Evolutionary conservation across 2,797 vertebrate genomes (phyloP).

Genomic region (Falco naumanni): DNA sequence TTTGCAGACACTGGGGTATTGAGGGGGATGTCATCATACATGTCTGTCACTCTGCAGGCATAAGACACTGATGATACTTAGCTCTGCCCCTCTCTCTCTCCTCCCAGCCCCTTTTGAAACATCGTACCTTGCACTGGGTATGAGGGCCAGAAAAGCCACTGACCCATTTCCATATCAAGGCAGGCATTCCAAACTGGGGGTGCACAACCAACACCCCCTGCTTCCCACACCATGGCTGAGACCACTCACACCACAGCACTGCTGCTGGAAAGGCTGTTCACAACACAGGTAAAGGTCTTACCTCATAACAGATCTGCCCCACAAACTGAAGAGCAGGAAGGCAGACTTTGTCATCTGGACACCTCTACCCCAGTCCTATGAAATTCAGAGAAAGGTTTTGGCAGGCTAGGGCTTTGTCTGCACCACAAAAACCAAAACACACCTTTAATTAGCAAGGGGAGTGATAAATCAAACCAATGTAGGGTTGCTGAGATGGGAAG

Average conservation of each 20-base stretch:
- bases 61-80: background rate
- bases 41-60: background rate
- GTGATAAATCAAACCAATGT: background rate
- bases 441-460: background rate
- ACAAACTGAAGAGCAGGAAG: background rate
- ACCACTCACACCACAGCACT: background rate
- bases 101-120: background rate
- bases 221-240: background rate
- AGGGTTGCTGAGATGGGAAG: background rate
- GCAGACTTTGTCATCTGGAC: background rate
- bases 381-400: background rate
- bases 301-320: background rate
- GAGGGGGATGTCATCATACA: background rate
- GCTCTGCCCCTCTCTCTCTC: background rate
- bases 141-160: background rate
- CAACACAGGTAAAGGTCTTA: background rate
- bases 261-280: background rate
- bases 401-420: background rate
- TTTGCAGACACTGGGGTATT: background rate
- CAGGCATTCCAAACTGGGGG: background rate
- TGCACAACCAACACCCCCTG: background rate
- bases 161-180: background rate
- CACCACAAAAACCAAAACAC: background rate
- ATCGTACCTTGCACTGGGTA: background rate
- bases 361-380: background rate